A percentile compares a stretch with the other conserved stretches of the same genome.
phyloP scores from a whole-genome alignment of 2,888 invertebrate species.

The Ectropis crepuscularia region DNA sequence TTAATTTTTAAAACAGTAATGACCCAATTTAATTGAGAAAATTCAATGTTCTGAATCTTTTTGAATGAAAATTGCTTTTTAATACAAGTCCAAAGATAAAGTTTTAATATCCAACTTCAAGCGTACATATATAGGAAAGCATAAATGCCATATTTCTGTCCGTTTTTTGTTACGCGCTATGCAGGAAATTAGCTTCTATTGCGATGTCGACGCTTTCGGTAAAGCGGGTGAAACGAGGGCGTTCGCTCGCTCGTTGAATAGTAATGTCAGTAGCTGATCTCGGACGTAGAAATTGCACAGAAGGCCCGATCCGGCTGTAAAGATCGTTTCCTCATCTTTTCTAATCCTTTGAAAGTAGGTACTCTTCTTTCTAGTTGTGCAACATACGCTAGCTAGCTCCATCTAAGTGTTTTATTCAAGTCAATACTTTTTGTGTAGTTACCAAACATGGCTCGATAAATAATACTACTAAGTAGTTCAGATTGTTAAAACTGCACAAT shows the following conservation, averaged over 20 bases:
- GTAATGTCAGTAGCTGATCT: constrained; percentile 23
- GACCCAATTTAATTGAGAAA: neutral
- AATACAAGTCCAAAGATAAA: constrained; percentile 56
- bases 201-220: constrained; percentile 83
- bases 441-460: too few relatives aligned
- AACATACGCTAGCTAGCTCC: too few relatives aligned
- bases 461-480: too few relatives aligned
- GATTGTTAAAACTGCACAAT: too few relatives aligned
- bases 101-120: constrained; percentile 56
- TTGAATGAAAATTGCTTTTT: constrained; percentile 12
- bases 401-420: too few relatives aligned
- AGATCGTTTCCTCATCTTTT: neutral
- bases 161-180: constrained; percentile 77
- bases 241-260: constrained; percentile 40
- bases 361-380: too few relatives aligned
- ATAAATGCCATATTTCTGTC: constrained; percentile 76
- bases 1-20: neutral
- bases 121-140: constrained; percentile 53
- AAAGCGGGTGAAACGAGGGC: constrained; percentile 80
- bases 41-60: constrained; percentile 1
- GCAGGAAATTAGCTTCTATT: constrained; percentile 85
- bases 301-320: constrained; percentile 3
- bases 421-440: too few relatives aligned
- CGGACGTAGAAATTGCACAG: constrained; percentile 6
- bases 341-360: neutral